phyloP scores from a whole-genome alignment of 2,888 invertebrate species.

The Acleris laterana region DNA sequence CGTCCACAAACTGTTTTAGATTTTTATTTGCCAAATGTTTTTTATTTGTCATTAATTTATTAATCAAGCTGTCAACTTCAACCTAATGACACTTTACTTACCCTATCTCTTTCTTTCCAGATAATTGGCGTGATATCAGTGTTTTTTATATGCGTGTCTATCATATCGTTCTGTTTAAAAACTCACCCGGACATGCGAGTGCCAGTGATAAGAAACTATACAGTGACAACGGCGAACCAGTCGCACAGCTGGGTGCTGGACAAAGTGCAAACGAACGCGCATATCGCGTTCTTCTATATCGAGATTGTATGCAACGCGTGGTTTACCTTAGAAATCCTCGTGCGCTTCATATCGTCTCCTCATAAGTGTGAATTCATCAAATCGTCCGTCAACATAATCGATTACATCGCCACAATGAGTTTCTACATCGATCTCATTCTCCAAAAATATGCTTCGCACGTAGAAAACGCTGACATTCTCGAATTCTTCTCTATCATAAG shows the following conservation, averaged over 20 bases:
- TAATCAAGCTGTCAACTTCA: no score
- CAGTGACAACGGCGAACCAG: conserved; percentile 90
- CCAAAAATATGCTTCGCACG: conserved; percentile 94
- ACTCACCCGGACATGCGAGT: conserved; percentile 99
- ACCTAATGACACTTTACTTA: not conserved
- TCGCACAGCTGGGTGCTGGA: conserved; percentile 93
- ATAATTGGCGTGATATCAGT: conserved; percentile 99
- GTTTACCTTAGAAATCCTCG: conserved; percentile 98
- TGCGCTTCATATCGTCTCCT: conserved; percentile 96
- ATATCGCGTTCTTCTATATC: conserved; percentile 98
- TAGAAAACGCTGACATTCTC: conserved; percentile 97
- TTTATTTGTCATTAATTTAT: no score
- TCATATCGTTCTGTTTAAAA: conserved; percentile 99
- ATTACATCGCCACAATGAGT: conserved; percentile 98
- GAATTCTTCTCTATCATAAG: conserved; percentile 99
- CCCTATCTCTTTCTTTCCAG: conserved; percentile 84
- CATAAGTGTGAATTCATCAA: conserved; percentile 97
- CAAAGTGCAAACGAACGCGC: conserved; percentile 96
- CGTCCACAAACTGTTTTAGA: no score
- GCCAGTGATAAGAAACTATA: conserved; percentile 92
- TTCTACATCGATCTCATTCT: conserved; percentile 98
- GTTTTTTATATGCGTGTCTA: conserved; percentile 99
- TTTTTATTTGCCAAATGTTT: no score
- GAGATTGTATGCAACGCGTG: conserved; percentile 99
- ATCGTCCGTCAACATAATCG: conserved; percentile 99